phyloP scores from a whole-genome alignment of 2,113 vertebrate species.

The Turdus rufiventris region DNA sequence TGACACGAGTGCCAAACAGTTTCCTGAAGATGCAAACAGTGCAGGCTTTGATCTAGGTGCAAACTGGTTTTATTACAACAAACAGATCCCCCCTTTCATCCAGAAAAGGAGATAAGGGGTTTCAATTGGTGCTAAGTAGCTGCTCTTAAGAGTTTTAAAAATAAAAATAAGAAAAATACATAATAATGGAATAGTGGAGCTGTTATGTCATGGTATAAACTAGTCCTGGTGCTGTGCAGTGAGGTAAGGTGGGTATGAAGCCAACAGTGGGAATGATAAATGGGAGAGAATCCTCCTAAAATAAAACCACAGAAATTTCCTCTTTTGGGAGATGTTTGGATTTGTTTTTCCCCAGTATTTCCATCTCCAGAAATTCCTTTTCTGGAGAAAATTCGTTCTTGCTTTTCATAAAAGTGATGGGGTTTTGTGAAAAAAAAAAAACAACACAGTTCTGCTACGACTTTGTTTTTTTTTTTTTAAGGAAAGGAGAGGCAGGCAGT shows the following conservation, averaged over 20 bases:
- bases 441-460: too few relatives aligned
- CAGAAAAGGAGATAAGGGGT: background rate
- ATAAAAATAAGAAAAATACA: background rate
- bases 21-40: background rate
- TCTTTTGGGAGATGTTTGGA: background rate
- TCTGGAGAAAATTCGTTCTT: background rate
- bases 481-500: background rate
- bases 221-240: background rate
- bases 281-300: background rate
- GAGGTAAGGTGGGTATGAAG: background rate
- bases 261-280: background rate
- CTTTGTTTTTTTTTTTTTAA: background rate
- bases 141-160: background rate
- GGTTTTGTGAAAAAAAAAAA: background rate
- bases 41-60: constrained; percentile 46
- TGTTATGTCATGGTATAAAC: background rate
- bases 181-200: background rate
- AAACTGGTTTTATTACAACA: constrained; percentile 33
- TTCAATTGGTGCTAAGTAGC: background rate
- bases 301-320: background rate
- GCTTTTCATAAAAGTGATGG: background rate
- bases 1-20: constrained; percentile 45
- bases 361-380: background rate
- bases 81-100: constrained; percentile 29
- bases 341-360: background rate